Percentiles rank a stretch among this genome's conserved stretches.
These are phyloP conservation scores for Drosophila ficusphila DNA, from an alignment of 1,140 invertebrate genomes.

Conservation along the genomic window DNA sequence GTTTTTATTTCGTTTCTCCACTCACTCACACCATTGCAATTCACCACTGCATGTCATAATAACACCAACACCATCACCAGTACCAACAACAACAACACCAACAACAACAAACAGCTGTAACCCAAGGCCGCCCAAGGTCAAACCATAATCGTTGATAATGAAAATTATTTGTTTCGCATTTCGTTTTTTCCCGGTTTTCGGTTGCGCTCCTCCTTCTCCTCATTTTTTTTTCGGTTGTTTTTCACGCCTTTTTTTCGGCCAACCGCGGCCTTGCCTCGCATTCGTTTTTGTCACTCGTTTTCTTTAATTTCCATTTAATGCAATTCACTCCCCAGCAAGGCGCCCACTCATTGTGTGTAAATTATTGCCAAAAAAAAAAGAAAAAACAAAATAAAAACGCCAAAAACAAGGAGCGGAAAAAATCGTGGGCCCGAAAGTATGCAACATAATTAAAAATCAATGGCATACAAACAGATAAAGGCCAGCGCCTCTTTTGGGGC, in stretches of 20 bases:
- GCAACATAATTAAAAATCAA: conserved; percentile 84
- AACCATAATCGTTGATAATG: conserved; percentile 83
- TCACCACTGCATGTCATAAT: conserved; percentile 47
- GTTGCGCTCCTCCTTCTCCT: neutral
- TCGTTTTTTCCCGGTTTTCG: conserved; percentile 20
- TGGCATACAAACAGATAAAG: conserved; percentile 80
- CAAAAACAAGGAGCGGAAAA: conserved; percentile 44
- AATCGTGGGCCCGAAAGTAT: conserved; percentile 61
- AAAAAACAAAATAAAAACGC: conserved; percentile 62
- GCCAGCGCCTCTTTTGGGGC: conserved; percentile 12
- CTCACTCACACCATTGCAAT: conserved; percentile 67
- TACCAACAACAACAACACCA: conserved; percentile 22
- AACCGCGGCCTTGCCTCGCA: conserved; percentile 50
- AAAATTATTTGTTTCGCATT: conserved; percentile 70
- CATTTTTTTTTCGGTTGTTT: conserved; percentile 5
- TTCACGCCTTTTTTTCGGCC: conserved; percentile 25
- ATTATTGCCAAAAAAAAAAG: conserved; percentile 69
- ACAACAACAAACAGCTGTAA: conserved; percentile 45
- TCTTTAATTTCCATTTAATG: conserved; percentile 81
- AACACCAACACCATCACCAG: conserved; percentile 19
- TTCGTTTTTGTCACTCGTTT: conserved; percentile 77
- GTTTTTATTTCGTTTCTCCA: conserved; percentile 53
- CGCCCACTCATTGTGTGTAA: conserved; percentile 61
- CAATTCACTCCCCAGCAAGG: conserved; percentile 32
- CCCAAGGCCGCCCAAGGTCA: conserved; percentile 80